A percentile compares a stretch with the other conserved stretches of the same genome.
These are phyloP conservation scores for Allacma fusca DNA, from an alignment of 2,888 invertebrate genomes.

Conservation along the genomic window DNA sequence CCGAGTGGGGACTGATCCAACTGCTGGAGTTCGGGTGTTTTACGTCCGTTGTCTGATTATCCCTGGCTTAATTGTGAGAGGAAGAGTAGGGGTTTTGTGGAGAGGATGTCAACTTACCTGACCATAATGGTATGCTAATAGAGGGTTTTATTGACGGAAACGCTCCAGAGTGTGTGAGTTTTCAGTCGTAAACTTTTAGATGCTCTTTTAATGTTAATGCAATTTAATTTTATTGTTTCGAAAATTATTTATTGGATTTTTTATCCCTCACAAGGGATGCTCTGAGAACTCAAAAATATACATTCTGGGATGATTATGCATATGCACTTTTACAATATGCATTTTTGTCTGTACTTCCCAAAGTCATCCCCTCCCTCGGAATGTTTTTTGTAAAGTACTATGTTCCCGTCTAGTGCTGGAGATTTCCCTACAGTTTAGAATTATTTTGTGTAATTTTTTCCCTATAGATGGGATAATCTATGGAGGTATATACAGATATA, in stretches of 20 bases:
- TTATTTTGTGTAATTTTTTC: too few species aligned
- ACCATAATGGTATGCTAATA: neutral
- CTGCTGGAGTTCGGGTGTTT: slow-evolving; percentile 4
- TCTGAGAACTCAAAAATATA: neutral
- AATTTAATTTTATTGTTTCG: slow-evolving; percentile 16
- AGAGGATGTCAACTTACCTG: slow-evolving; percentile 1
- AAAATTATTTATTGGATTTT: slow-evolving; percentile 9
- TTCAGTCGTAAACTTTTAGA: neutral
- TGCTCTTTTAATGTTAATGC: slow-evolving; percentile 18
- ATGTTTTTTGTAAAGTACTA: too few species aligned
- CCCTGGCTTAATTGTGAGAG: too few species aligned
- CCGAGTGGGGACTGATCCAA: neutral
- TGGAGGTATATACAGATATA: too few species aligned
- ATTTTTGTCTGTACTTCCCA: neutral
- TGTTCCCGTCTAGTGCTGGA: too few species aligned
- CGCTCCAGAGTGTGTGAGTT: neutral
- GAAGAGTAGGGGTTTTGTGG: too few species aligned
- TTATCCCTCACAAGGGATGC: neutral
- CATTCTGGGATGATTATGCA: neutral
- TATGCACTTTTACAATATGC: neutral
- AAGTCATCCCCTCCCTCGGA: neutral
- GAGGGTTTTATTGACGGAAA: neutral
- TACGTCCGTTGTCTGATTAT: neutral
- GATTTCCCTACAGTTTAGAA: too few species aligned
- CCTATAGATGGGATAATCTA: too few species aligned